These are phyloP conservation scores for Sesia apiformis DNA, from an alignment of 2,888 invertebrate genomes.

Conservation along the genomic window DNA sequence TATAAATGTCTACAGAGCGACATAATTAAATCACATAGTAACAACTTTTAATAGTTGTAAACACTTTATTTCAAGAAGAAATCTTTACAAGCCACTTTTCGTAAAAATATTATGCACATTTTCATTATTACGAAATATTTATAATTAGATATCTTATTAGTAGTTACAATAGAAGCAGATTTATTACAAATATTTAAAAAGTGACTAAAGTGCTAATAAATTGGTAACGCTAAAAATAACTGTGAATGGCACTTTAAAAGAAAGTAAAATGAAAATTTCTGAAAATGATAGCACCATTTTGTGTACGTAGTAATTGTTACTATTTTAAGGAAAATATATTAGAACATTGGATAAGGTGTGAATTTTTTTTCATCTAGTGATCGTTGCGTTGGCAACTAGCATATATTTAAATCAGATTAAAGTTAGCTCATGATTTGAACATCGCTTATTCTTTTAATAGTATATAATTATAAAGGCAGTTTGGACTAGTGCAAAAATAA, in stretches of 20 bases:
- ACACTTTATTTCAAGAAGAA: neutral
- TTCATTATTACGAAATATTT: neutral
- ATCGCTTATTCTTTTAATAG: too few relatives aligned
- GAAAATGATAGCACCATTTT: neutral
- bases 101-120: neutral
- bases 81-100: neutral
- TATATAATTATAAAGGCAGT: too few relatives aligned
- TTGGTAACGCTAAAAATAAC: slow-evolving; percentile 11
- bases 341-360: too few relatives aligned
- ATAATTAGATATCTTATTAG: neutral
- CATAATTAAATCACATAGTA: too few relatives aligned
- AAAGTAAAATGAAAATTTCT: neutral
- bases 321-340: too few relatives aligned
- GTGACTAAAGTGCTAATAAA: slow-evolving; percentile 1
- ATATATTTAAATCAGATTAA: too few relatives aligned
- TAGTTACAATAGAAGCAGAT: neutral
- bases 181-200: neutral
- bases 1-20: too few relatives aligned
- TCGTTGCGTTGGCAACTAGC: too few relatives aligned
- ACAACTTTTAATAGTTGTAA: too few relatives aligned
- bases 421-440: too few relatives aligned
- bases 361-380: too few relatives aligned
- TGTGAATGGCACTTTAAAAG: slow-evolving; percentile 10
- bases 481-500: too few relatives aligned
- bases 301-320: neutral